Evolutionary conservation across 2,888 invertebrate species (phyloP), one percentile per base, ranked within the genome.

Genomic region (Macaria liturata): DNA sequence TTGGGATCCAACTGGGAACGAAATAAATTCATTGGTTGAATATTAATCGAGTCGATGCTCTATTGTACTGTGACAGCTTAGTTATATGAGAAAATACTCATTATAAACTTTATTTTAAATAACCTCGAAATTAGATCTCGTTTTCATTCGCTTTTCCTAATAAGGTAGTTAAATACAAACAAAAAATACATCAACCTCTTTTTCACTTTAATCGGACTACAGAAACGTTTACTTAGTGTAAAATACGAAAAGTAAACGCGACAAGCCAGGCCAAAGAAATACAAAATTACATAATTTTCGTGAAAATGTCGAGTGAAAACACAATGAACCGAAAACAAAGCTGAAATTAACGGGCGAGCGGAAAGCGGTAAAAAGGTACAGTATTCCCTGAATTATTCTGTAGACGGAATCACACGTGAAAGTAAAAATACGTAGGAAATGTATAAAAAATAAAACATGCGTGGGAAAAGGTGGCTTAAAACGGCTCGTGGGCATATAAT

Each of bases 1-100:
- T 85, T 80, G 70, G 66, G 67, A 76, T 77, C 80, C 78, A 73
- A 65, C 67, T 52, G 72, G 74, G 63, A 64, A 66, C 64, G 60
- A 66, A 69, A 69, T 68, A 70, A 74, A 70, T 73, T 70, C 65
- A 69, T 70, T 64, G 72, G 67, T 62, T 56, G 75, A 70, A 59
- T 59, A 74, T 74, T 71, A 71, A 59, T 59, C 54, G 54, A 45
- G 9, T 39, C 37, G 48, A 46, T 37, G 9, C 31, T 45, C 34
- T 45, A 45, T 51, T 54, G 44, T 46, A 5, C 42, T 47, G 54
- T 59, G 50, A 51, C 57, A 57, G 56, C 42, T 42, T n/a, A 9
- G 5, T 42, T 37, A 7, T 37, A 1, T 1, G 3, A 37, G 7
- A 37, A 7, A 37, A 37, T 37, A 4, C 4, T 6, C 34, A 37